These are phyloP conservation scores for Enteromius trimaculatus DNA, from an alignment of 2,797 vertebrate species.

Conservation along the genomic window DNA sequence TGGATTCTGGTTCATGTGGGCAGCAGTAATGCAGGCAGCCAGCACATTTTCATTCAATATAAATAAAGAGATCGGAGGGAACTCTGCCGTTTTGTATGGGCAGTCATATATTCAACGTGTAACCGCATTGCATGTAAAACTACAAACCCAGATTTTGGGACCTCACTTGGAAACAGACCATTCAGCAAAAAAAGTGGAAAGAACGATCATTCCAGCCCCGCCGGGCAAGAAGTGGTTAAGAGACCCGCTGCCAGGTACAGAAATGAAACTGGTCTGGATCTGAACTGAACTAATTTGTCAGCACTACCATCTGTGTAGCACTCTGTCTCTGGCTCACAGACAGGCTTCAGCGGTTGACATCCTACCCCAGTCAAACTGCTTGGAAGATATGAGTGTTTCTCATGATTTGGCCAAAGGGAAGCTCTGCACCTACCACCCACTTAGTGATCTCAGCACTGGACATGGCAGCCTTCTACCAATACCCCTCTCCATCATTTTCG, in stretches of 20 bases:
- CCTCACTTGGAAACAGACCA: constrained; percentile 48
- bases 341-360: constrained; percentile 71
- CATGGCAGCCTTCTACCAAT: constrained; percentile 58
- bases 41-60: constrained; percentile 60
- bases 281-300: constrained; percentile 73
- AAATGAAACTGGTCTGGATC: constrained; percentile 68
- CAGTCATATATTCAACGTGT: constrained; percentile 40
- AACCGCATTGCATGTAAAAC: constrained; percentile 36
- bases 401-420: constrained; percentile 57
- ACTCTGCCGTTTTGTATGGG: constrained; percentile 34
- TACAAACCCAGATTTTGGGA: constrained; percentile 32
- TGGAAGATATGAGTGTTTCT: constrained; percentile 60
- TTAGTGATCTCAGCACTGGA: constrained; percentile 62
- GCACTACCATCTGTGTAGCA: constrained; percentile 71
- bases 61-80: constrained; percentile 56
- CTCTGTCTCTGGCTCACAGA: constrained; percentile 66
- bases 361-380: constrained; percentile 60
- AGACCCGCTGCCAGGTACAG: constrained; percentile 52
- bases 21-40: constrained; percentile 50
- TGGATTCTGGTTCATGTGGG: constrained; percentile 49
- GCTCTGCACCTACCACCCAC: constrained; percentile 57
- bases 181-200: constrained; percentile 53
- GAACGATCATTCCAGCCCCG: constrained; percentile 36
- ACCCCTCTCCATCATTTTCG: constrained; percentile 44
- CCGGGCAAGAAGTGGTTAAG: constrained; percentile 67